Evolutionary conservation across 2,797 vertebrate genomes (phyloP).

Genomic region (Gouania willdenowi): DNA sequence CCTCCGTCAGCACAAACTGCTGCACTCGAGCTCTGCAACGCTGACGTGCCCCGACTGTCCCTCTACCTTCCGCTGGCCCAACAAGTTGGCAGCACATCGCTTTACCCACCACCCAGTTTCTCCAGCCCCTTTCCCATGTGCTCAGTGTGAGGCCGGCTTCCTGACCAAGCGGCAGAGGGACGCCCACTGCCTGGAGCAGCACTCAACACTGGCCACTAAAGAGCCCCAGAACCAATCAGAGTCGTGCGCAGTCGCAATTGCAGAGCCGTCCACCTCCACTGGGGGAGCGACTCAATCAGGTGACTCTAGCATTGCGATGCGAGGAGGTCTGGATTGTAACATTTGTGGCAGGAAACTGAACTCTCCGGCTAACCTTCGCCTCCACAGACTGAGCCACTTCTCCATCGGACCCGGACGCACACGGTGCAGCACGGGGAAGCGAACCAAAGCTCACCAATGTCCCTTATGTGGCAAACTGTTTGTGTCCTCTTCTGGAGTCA

Average conservation of each 20-base stretch:
- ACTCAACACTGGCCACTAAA: constrained; percentile 31
- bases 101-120: constrained; percentile 73
- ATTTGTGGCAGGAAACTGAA: constrained; percentile 82
- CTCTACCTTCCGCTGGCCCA: constrained; percentile 70
- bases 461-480: constrained; percentile 80
- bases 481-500: constrained; percentile 78
- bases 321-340: constrained; percentile 68
- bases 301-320: constrained; percentile 2
- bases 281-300: constrained; percentile 12
- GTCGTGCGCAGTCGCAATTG: not conserved
- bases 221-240: not conserved
- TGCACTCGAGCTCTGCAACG: constrained; percentile 68
- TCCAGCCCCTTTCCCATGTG: constrained; percentile 75
- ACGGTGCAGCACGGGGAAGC: constrained; percentile 25
- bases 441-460: constrained; percentile 75
- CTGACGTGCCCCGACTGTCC: constrained; percentile 77
- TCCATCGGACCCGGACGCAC: constrained; percentile 37
- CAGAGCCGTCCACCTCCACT: constrained; percentile 37
- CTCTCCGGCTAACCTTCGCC: constrained; percentile 76
- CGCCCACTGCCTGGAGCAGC: constrained; percentile 67
- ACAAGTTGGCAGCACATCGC: constrained; percentile 75
- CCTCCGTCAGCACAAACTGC: constrained; percentile 85
- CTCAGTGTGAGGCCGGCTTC: constrained; percentile 74
- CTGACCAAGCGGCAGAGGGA: constrained; percentile 70
- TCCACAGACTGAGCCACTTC: constrained; percentile 76